Conservation (phyloP, 2,888 invertebrate species). For the Abrostola tripartita region DNA sequence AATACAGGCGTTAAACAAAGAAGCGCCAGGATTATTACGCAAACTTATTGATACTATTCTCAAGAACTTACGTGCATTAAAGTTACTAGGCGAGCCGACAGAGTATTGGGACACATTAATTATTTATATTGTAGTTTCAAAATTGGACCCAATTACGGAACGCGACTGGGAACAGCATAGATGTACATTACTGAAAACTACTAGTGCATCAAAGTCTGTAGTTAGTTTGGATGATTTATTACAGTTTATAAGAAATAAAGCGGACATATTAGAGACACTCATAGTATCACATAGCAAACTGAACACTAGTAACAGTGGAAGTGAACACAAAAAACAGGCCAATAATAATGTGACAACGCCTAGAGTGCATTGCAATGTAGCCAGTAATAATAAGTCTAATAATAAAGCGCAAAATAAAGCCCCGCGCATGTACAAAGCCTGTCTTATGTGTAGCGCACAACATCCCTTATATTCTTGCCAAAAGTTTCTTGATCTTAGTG, state of each 20-base stretch:
- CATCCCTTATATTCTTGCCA: conserved; percentile 14
- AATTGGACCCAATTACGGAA: background rate
- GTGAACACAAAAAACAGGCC: background rate
- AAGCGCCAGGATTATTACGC: background rate
- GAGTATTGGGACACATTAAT: conserved; percentile 1
- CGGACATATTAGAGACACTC: background rate
- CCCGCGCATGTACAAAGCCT: background rate
- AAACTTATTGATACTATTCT: no score
- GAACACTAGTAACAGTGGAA: background rate
- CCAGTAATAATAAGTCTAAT: no score
- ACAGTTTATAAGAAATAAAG: background rate
- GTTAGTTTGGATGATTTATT: background rate
- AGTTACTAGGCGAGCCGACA: background rate
- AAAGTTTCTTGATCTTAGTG: conserved; percentile 6
- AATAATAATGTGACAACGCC: no score
- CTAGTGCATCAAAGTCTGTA: background rate
- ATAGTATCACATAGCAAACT: background rate
- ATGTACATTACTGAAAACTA: no score
- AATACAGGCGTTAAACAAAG: background rate
- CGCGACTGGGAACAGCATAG: conserved; percentile 2
- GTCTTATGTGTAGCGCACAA: conserved; percentile 6
- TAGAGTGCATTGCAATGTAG: no score
- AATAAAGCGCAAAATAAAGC: background rate
- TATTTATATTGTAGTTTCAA: background rate
- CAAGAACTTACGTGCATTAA: background rate